Percentiles rank a stretch among this genome's conserved stretches.
phyloP scores from a whole-genome alignment of 2,888 invertebrate species.

The Branchellion lobata region DNA sequence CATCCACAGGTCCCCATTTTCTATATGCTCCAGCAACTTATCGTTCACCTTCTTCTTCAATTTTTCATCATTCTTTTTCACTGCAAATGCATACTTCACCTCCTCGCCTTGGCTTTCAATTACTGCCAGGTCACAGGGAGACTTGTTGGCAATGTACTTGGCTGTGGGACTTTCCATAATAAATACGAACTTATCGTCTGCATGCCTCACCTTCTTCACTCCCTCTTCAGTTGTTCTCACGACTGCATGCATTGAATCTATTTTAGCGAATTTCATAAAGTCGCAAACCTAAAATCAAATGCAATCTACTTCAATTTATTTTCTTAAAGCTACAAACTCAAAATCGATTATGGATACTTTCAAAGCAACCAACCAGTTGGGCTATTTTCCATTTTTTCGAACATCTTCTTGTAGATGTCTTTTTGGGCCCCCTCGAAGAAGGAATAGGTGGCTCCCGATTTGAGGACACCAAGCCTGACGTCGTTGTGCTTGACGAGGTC shows the following conservation, averaged over 20 bases:
- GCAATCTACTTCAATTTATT: too few species aligned
- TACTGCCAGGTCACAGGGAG: slow-evolving; percentile 56
- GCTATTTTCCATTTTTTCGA: slow-evolving; percentile 6
- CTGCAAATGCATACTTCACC: slow-evolving; percentile 53
- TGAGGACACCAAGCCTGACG: slow-evolving; percentile 3
- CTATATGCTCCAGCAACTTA: slow-evolving; percentile 51
- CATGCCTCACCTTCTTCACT: slow-evolving; percentile 50
- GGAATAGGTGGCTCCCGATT: not conserved
- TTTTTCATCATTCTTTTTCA: slow-evolving; percentile 46
- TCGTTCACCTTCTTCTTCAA: slow-evolving; percentile 49
- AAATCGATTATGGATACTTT: too few species aligned
- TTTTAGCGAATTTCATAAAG: too few species aligned
- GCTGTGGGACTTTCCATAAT: slow-evolving; percentile 57
- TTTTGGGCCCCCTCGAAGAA: slow-evolving; percentile 29
- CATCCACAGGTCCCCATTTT: slow-evolving; percentile 49
- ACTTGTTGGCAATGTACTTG: slow-evolving; percentile 52
- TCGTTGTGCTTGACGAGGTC: slow-evolving; percentile 32
- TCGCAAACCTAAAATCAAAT: too few species aligned
- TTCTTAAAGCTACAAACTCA: too few species aligned
- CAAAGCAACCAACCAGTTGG: not conserved
- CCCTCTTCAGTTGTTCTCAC: slow-evolving; percentile 49
- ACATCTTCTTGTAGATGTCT: slow-evolving; percentile 1
- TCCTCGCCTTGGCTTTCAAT: slow-evolving; percentile 52
- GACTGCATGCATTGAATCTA: too few species aligned
- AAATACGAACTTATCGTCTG: slow-evolving; percentile 52